Evolutionary conservation across 2,888 invertebrate genomes (phyloP), one percentile per base, ranked within the genome.

Genomic region (Platycheirus albimanus): DNA sequence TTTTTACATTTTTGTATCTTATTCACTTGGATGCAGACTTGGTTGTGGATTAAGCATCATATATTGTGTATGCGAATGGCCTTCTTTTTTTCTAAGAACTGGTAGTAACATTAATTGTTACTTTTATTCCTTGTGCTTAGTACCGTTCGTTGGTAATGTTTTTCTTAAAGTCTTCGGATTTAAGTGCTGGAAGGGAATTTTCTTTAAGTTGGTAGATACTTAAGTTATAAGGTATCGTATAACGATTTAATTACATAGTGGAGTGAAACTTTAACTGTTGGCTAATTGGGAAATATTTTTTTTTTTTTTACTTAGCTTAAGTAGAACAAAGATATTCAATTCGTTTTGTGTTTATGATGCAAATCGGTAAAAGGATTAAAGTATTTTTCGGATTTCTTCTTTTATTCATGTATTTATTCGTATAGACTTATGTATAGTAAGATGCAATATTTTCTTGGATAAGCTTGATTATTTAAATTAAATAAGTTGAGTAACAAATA

Each of bases 241-340:
- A 33, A 56, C 74, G 54, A 69, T 61, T 74, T 79, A 69, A 69
- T 79, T 79, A 64, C 47, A 63, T 4, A 8, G 24, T 24, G 15
- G 8, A 56, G 47, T 79, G 79, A 79, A 74, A 79, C 74, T 28
- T 63, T 49, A 79, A n/a, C 52, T 54, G 49, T 56, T 49, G 13
- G 41, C 15, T 54, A 78, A 77, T 80, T 80, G 75, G 75, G 79
- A 63, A 80, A 80, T 56, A 63, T 54, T 7, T 56, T 49, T 4
- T 33, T 8, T 13, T 67, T n/a, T n/a, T n/a, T n/a, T n/a, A n/a
- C n/a, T n/a, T n/a, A n/a, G 52, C 33, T 10, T 75, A 80, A 75
- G 63, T 80, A 64, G 79, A 75, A 75, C 79, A 47, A 45, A 63
- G 52, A 69, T 69, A 75, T 64, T 70, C 63, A 43, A 67, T 61